phyloP scores from a whole-genome alignment of 2,113 vertebrate genomes.

The Rhizomys pruinosus region DNA sequence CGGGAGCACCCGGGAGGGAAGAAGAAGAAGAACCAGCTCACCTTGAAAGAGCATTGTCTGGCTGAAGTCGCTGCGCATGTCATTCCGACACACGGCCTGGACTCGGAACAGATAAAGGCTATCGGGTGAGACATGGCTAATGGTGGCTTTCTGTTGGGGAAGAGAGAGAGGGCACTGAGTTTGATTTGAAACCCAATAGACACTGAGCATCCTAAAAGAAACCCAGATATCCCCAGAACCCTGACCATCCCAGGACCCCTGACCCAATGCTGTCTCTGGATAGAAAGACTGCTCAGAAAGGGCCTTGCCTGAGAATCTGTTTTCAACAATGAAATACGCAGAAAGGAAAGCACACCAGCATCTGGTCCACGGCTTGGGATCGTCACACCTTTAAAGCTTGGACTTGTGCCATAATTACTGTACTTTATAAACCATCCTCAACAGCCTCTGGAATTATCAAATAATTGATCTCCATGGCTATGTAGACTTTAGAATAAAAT shows the following conservation, averaged over 20 bases:
- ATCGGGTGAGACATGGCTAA: conserved; percentile 94
- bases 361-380: background rate
- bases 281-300: background rate
- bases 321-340: background rate
- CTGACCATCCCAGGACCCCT: accelerated
- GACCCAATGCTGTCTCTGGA: background rate
- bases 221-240: too few species aligned
- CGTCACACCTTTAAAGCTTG: background rate
- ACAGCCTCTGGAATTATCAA: background rate
- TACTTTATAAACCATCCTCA: background rate
- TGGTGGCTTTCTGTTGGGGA: conserved; percentile 92
- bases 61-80: conserved; percentile 99
- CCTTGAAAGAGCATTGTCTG: conserved; percentile 99
- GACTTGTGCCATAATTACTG: too few species aligned
- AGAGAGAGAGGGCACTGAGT: background rate
- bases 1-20: accelerated
- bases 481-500: accelerated
- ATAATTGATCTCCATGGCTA: background rate
- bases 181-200: background rate
- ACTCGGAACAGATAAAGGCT: conserved; percentile 98
- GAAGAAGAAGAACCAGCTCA: conserved; percentile 76
- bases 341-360: too few species aligned
- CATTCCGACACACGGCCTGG: conserved; percentile 95
- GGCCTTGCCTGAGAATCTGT: background rate
- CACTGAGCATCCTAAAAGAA: background rate